Conservation (phyloP, 2,113 vertebrate species). For the Blennius ocellaris region DNA sequence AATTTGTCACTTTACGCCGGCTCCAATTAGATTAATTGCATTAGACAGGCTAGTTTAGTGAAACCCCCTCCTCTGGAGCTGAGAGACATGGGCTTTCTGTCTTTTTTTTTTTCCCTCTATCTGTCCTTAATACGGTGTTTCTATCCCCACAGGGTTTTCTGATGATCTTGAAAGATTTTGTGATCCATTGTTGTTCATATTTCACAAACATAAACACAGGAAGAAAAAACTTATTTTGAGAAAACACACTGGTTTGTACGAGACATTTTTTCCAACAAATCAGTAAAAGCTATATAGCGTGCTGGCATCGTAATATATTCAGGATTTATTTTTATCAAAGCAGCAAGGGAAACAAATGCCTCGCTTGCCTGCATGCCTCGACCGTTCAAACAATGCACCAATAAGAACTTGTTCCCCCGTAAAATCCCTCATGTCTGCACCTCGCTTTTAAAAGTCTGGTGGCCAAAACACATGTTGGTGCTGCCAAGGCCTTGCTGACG, state of each 20-base stretch:
- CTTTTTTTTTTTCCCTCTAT: conserved; percentile 85
- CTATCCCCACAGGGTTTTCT: conserved; percentile 56
- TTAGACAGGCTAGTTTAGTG: conserved; percentile 91
- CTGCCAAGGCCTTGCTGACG: conserved; percentile 58
- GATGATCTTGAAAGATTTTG: conserved; percentile 65
- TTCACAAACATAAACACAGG: conserved; percentile 30
- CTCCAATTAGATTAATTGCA: conserved; percentile 97
- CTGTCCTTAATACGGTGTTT: conserved; percentile 60
- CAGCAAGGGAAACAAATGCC: conserved; percentile 25
- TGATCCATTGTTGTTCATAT: conserved; percentile 28
- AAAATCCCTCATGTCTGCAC: conserved; percentile 49
- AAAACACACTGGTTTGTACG: background rate
- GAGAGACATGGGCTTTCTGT: conserved; percentile 86
- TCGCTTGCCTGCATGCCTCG: conserved; percentile 19
- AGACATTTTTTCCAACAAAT: no score
- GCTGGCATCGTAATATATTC: background rate
- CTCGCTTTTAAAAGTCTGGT: conserved; percentile 55
- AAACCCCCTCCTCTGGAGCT: conserved; percentile 89
- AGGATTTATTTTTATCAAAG: background rate
- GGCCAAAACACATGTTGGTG: conserved; percentile 61
- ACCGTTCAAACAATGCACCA: conserved; percentile 28
- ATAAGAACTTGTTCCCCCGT: conserved; percentile 31
- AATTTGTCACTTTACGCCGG: conserved; percentile 94
- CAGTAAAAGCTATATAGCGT: no score
- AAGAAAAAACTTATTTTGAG: conserved; percentile 12